Conservation (phyloP, 2,797 vertebrate species). For the Echeneis naucrates region DNA sequence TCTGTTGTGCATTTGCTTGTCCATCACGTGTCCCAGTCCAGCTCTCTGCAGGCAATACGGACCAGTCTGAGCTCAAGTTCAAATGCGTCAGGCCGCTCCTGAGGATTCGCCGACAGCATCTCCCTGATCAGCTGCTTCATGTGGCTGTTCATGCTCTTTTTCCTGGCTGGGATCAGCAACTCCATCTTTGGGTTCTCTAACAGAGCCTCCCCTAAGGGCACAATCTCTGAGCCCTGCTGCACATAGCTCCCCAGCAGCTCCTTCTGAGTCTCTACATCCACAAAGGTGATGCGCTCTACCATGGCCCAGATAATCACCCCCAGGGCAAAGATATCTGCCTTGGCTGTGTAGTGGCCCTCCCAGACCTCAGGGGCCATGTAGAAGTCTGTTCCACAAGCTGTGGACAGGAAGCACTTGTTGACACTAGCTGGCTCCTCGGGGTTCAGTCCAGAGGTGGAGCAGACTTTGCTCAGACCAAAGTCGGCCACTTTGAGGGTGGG, state of each 20-base stretch:
- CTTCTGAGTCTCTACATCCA: conserved; percentile 95
- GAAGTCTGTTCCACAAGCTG: conserved; percentile 95
- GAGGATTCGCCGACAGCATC: conserved; percentile 96
- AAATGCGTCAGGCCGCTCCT: conserved; percentile 94
- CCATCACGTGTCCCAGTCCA: conserved; percentile 96
- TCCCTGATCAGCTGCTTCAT: conserved; percentile 97
- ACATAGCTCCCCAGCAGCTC: conserved; percentile 95
- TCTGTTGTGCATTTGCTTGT: not conserved
- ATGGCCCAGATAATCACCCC: conserved; percentile 99
- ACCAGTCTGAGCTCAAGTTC: conserved; percentile 95
- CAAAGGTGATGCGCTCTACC: conserved; percentile 96
- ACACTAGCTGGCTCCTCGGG: conserved; percentile 93
- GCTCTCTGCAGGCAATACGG: conserved; percentile 95
- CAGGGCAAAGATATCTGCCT: conserved; percentile 97
- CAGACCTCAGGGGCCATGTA: conserved; percentile 99
- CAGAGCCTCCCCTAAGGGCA: conserved; percentile 95
- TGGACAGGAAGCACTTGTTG: conserved; percentile 97
- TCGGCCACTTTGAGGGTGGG: conserved; percentile 97
- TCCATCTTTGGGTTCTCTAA: conserved; percentile 98
- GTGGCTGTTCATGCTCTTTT: conserved; percentile 93
- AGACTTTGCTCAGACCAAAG: conserved; percentile 97
- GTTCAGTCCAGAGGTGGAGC: conserved; percentile 91
- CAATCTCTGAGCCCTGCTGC: conserved; percentile 91
- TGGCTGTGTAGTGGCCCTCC: conserved; percentile 98
- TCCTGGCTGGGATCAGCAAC: conserved; percentile 93